These are phyloP conservation scores for Erannis defoliaria DNA, from an alignment of 2,888 invertebrate genomes.

Conservation along the genomic window DNA sequence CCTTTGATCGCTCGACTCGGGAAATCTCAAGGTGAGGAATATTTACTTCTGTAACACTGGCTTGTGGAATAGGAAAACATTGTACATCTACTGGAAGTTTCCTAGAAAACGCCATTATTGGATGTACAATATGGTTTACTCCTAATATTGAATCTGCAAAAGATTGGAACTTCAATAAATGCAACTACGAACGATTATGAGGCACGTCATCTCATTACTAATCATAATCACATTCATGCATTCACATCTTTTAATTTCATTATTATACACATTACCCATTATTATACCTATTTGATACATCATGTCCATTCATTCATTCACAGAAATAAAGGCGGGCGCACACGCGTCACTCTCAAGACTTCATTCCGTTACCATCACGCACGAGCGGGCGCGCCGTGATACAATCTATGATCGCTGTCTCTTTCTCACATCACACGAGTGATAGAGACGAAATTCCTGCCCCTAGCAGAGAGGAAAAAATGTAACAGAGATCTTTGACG, in stretches of 20 bases:
- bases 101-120: no score
- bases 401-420: conserved; percentile 41
- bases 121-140: no score
- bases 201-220: no score
- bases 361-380: conserved; percentile 59
- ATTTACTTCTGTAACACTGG: conserved; percentile 3
- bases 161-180: no score
- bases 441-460: conserved; percentile 32
- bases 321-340: conserved; percentile 21
- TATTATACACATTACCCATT: background rate
- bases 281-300: background rate
- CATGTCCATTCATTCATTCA: conserved; percentile 28
- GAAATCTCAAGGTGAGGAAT: conserved; percentile 41
- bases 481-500: conserved; percentile 38
- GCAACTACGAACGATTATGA: no score
- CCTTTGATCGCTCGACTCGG: conserved; percentile 66
- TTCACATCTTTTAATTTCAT: no score
- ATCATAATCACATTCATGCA: no score
- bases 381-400: conserved; percentile 54
- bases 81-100: no score
- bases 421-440: conserved; percentile 34
- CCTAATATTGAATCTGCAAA: no score
- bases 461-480: conserved; percentile 5
- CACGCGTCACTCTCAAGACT: conserved; percentile 47
- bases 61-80: no score